A percentile compares a stretch with the other conserved stretches of the same genome.
These are phyloP conservation scores for Abrostola tripartita DNA, from an alignment of 2,888 invertebrate genomes.

Conservation along the genomic window DNA sequence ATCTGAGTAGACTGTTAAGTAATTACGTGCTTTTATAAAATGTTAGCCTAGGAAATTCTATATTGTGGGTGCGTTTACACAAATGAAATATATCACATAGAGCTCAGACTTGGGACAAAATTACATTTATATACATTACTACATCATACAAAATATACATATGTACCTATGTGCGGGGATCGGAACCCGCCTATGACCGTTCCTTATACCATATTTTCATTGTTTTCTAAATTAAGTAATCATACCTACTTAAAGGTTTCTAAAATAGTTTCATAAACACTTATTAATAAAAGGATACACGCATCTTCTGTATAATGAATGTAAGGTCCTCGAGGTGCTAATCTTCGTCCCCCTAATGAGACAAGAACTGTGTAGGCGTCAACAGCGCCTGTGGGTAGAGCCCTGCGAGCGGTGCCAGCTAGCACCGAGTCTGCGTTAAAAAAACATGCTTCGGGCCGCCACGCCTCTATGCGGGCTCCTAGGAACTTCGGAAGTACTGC, in stretches of 20 bases:
- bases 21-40: not conserved
- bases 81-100: too few species aligned
- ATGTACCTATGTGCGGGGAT: too few species aligned
- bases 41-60: too few species aligned
- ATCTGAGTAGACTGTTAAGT: slow-evolving; percentile 61
- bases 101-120: too few species aligned
- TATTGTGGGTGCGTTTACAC: too few species aligned
- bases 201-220: too few species aligned
- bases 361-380: slow-evolving; percentile 96
- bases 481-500: slow-evolving; percentile 98
- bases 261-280: not conserved
- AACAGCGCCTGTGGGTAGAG: slow-evolving; percentile 92
- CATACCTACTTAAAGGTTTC: too few species aligned
- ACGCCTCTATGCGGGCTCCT: slow-evolving; percentile 96
- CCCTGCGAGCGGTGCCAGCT: slow-evolving; percentile 95
- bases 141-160: too few species aligned
- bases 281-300: slow-evolving; percentile 92
- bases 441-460: slow-evolving; percentile 94
- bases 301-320: slow-evolving; percentile 97
- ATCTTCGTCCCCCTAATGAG: slow-evolving; percentile 96
- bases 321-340: slow-evolving; percentile 90
- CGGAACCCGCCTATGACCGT: too few species aligned
- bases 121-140: too few species aligned
- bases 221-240: too few species aligned
- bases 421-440: slow-evolving; percentile 97